A percentile compares a stretch with the other conserved stretches of the same genome.
Evolutionary conservation across 2,888 invertebrate species (phyloP).

Genomic region (Argyra leucocephala): DNA sequence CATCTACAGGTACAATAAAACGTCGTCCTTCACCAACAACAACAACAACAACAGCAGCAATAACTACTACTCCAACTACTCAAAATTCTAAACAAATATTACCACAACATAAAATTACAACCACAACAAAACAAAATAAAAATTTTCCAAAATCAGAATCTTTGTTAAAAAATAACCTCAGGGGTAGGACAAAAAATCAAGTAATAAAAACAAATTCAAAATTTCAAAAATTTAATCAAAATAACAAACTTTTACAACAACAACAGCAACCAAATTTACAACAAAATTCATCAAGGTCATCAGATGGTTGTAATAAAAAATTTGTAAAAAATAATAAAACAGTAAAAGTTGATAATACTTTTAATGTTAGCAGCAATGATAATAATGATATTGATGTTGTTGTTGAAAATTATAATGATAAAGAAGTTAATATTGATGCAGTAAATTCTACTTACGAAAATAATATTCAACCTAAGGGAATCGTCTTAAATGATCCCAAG

Average conservation of each 20-base stretch:
- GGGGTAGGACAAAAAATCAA: neutral
- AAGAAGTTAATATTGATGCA: too few relatives aligned
- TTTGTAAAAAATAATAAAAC: neutral
- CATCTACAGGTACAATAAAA: constrained; percentile 63
- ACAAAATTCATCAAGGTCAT: neutral
- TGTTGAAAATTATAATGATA: neutral
- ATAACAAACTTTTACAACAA: neutral
- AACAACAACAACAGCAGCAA: constrained; percentile 12
- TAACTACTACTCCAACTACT: neutral
- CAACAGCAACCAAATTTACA: neutral
- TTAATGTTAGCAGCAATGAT: neutral
- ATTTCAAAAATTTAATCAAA: neutral
- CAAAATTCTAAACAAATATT: neutral
- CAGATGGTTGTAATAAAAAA: neutral
- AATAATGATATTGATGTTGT: neutral
- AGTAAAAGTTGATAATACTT: neutral
- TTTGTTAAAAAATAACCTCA: neutral
- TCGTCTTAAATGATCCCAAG: neutral
- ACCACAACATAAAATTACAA: neutral
- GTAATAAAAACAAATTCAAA: neutral
- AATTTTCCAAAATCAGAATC: neutral
- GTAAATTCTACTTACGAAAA: neutral
- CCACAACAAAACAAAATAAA: neutral
- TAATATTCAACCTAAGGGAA: neutral
- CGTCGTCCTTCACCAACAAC: constrained; percentile 52